A percentile compares a stretch with the other conserved stretches of the same genome.
These are phyloP conservation scores for Enteromius fasciolatus DNA, from an alignment of 2,797 vertebrate genomes.

Conservation along the genomic window DNA sequence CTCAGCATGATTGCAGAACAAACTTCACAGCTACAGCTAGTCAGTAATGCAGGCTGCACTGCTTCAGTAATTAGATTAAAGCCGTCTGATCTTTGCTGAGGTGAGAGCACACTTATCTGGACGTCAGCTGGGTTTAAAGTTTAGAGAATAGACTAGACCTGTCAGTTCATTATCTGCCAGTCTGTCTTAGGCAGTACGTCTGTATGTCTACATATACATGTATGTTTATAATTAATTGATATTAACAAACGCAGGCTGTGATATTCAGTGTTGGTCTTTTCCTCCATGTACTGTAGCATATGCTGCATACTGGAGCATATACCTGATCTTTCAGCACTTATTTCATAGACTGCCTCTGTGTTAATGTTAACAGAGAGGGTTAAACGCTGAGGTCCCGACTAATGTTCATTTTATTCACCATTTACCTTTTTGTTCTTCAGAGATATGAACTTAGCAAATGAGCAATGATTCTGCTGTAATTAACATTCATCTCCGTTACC, in stretches of 20 bases:
- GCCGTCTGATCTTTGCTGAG: slow-evolving; percentile 32
- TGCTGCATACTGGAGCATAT: slow-evolving; percentile 1
- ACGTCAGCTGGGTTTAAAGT: not conserved
- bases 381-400: slow-evolving; percentile 50
- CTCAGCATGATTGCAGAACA: slow-evolving; percentile 1
- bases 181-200: not conserved
- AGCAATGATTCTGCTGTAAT: slow-evolving; percentile 59
- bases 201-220: not conserved
- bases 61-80: slow-evolving; percentile 38
- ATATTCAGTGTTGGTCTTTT: not conserved
- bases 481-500: slow-evolving; percentile 61
- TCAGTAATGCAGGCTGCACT: slow-evolving; percentile 15
- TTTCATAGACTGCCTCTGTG: not conserved
- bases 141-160: not conserved
- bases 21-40: slow-evolving; percentile 32
- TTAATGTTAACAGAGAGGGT: slow-evolving; percentile 27
- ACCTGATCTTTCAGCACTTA: slow-evolving; percentile 1
- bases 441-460: slow-evolving; percentile 46
- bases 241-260: not conserved
- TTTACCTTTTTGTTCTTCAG: slow-evolving; percentile 58
- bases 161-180: too few species aligned
- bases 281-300: not conserved
- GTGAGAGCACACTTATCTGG: slow-evolving; percentile 7
- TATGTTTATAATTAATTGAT: not conserved
- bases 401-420: slow-evolving; percentile 57